Percentiles rank a stretch among this genome's conserved stretches.
phyloP scores from a whole-genome alignment of 2,797 vertebrate genomes.

The Helarctos malayanus region DNA sequence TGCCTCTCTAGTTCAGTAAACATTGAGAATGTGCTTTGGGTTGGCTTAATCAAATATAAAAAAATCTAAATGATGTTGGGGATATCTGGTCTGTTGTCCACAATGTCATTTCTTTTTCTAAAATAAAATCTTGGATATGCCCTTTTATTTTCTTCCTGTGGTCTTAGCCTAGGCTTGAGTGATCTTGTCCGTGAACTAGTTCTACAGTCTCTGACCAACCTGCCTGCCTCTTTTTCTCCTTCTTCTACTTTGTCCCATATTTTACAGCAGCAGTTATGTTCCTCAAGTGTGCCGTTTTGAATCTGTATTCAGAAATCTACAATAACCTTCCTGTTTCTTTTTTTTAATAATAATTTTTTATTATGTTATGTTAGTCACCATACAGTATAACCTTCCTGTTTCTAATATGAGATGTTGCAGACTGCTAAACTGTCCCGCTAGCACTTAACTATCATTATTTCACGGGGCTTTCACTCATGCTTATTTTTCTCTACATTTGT shows the following conservation, averaged over 20 bases:
- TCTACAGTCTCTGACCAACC: neutral
- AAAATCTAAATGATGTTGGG: neutral
- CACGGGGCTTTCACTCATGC: neutral
- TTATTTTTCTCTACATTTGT: neutral
- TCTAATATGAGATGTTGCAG: conserved; percentile 3
- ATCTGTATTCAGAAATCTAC: neutral
- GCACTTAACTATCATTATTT: conserved; percentile 10
- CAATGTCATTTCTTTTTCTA: neutral
- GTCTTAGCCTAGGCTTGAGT: neutral
- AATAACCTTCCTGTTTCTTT: neutral
- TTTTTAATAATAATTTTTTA: no score
- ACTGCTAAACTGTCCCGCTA: neutral
- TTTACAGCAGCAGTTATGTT: neutral
- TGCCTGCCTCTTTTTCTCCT: neutral
- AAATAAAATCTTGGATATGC: neutral
- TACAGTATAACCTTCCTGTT: neutral
- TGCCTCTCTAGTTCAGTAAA: neutral
- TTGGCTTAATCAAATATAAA: neutral
- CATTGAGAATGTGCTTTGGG: neutral
- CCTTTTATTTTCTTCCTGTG: neutral
- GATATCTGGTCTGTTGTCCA: neutral
- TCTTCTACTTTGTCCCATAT: neutral
- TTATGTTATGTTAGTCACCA: no score
- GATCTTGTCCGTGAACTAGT: neutral
- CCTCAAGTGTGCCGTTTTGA: neutral